phyloP scores from a whole-genome alignment of 2,797 vertebrate species.

The Discoglossus pictus region DNA sequence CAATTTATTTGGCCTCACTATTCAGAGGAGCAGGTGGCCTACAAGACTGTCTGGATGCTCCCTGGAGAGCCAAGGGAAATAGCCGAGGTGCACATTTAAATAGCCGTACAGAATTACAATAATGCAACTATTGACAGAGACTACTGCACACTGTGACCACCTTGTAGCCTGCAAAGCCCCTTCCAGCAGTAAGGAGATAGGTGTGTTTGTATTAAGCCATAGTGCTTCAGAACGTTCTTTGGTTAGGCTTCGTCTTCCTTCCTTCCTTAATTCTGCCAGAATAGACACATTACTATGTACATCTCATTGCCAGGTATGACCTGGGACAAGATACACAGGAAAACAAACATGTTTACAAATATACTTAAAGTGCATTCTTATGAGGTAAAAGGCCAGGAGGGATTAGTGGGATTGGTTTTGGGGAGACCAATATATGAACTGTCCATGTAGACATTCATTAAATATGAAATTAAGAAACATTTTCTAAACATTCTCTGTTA shows the following conservation, averaged over 20 bases:
- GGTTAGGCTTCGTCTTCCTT: conserved; percentile 27
- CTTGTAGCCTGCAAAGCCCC: conserved; percentile 18
- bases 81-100: conserved; percentile 16
- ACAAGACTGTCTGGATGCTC: conserved; percentile 2
- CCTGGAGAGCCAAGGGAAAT: conserved; percentile 10
- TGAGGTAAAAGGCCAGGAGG: too few species aligned
- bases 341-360: conserved; percentile 23
- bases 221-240: conserved; percentile 3
- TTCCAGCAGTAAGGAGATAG: conserved; percentile 6
- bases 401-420: too few species aligned
- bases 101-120: conserved; percentile 11
- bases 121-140: conserved; percentile 22
- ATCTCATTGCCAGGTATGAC: conserved; percentile 20
- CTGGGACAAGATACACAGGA: conserved; percentile 8
- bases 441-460: too few species aligned
- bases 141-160: conserved; percentile 3
- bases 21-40: conserved; percentile 16
- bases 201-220: neutral
- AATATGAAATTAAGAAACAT: too few species aligned
- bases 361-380: neutral
- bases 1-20: neutral
- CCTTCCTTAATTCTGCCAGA: conserved; percentile 35
- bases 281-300: conserved; percentile 38
- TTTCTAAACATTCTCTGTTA: too few species aligned
- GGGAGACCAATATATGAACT: too few species aligned